These are phyloP conservation scores for Acanthoscelides obtectus DNA, from an alignment of 2,888 invertebrate genomes.

Conservation along the genomic window DNA sequence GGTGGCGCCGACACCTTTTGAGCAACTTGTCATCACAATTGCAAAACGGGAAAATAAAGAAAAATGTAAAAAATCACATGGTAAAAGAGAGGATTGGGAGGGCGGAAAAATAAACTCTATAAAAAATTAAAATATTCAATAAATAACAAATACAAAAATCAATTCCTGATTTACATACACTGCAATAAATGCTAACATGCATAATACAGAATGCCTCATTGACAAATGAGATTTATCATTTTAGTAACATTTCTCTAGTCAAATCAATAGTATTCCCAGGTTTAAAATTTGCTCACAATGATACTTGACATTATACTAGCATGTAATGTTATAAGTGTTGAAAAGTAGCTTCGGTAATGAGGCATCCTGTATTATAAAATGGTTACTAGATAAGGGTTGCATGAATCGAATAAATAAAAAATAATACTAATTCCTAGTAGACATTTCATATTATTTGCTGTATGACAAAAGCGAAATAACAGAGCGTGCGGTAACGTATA, in stretches of 20 bases:
- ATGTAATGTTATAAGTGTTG: too few species aligned
- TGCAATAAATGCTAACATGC: not conserved
- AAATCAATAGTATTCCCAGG: too few species aligned
- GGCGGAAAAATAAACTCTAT: not conserved
- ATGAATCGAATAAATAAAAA: not conserved
- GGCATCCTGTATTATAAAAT: not conserved
- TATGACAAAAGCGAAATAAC: not conserved
- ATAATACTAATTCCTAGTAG: not conserved
- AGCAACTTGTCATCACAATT: not conserved
- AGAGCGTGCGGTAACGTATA: not conserved
- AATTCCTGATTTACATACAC: not conserved
- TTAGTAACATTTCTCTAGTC: too few species aligned
- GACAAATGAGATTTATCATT: too few species aligned
- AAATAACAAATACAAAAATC: not conserved
- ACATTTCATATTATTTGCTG: not conserved
- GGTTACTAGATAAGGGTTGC: not conserved
- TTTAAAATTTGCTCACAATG: too few species aligned
- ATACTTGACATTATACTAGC: too few species aligned
- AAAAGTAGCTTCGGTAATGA: too few species aligned
- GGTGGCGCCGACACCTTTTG: not conserved
- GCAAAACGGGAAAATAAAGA: not conserved
- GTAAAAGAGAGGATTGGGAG: not conserved
- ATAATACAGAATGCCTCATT: not conserved
- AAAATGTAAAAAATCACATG: not conserved
- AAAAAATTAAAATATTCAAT: not conserved